Base-by-base conservation (phyloP, 2,797 vertebrate species). In the Todus mexicanus region DNA sequence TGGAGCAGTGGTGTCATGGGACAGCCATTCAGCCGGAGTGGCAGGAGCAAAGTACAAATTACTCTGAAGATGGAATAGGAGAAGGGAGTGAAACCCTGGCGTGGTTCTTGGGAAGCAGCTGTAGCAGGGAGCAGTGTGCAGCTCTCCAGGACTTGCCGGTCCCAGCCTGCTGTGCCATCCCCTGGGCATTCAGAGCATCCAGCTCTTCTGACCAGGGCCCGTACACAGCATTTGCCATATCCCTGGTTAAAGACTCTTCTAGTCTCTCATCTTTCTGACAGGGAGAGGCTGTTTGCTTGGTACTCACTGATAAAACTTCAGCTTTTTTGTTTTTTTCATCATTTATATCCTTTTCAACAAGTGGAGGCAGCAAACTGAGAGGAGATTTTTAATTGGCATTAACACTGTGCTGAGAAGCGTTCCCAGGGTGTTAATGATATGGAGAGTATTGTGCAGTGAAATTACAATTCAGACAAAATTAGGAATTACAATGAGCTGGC, bases 371-470 rank as follows among this genome's bases (percentile, higher is more conserved):
- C 80, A 54, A 59, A 73, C 81, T 54, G 83, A 92, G 68, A 92
- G 66, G 66, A 95, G 94, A 92, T 93, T 96, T 96, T 96, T 96
- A 97, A 96, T 97, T 95, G 95, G 92, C 73, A 65, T 95, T 93
- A 96, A 92, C 84, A 76, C 89, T 75, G 59, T 82, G 38, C 70
- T 88, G 84, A 87, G 77, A 94, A 95, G 82, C 91, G 88, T 95
- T 96, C 89, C 88, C 38, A 48, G 71, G 79, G 92, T 93, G 94
- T 91, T 96, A 96, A 96, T 91, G 89, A 91, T 93, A 96, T 92
- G 88, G 86, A 93, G 73, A 89, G 48, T 84, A 63, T 82, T 57
- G 76, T 88, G 74, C 48, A 82, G 47, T 71, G 68, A 95, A 94
- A 92, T 87, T 91, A 89, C 87, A 85, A 65, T 78, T 87, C 72